These are phyloP conservation scores for Rhadinocentrus ornatus DNA, from an alignment of 2,797 vertebrate genomes.

Conservation along the genomic window DNA sequence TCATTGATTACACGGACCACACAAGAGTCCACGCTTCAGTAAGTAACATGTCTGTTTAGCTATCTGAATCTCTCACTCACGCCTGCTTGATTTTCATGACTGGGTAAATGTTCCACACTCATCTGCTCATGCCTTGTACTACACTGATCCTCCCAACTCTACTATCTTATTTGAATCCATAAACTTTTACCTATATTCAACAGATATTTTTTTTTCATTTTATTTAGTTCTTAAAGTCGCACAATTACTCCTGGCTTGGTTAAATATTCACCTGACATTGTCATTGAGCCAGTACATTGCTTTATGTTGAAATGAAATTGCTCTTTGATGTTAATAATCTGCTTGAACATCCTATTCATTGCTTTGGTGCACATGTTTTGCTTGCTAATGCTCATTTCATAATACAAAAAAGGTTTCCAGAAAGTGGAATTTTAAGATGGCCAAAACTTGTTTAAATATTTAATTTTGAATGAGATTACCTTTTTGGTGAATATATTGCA, in stretches of 20 bases:
- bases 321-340: conserved; percentile 51
- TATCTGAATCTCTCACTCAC: conserved; percentile 69
- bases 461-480: conserved; percentile 3
- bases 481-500: conserved; percentile 27
- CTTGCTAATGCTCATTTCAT: conserved; percentile 37
- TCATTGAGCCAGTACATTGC: conserved; percentile 62
- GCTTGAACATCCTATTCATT: conserved; percentile 38
- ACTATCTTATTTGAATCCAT: conserved; percentile 51
- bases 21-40: conserved; percentile 86
- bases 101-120: conserved; percentile 62
- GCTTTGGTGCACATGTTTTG: conserved; percentile 44
- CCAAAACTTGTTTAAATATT: conserved; percentile 16
- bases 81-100: conserved; percentile 69
- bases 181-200: conserved; percentile 46
- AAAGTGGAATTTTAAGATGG: not conserved
- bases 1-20: conserved; percentile 89
- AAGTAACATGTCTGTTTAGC: conserved; percentile 85
- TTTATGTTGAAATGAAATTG: conserved; percentile 49
- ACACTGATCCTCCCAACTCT: conserved; percentile 55
- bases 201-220: conserved; percentile 61
- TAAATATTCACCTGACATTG: conserved; percentile 66
- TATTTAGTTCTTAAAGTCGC: conserved; percentile 54
- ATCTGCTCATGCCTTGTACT: conserved; percentile 66
- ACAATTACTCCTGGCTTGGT: conserved; percentile 46
- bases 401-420: conserved; percentile 4